Base-by-base conservation (phyloP, 2,797 vertebrate genomes). In the Sternarchorhynchus goeldii region DNA sequence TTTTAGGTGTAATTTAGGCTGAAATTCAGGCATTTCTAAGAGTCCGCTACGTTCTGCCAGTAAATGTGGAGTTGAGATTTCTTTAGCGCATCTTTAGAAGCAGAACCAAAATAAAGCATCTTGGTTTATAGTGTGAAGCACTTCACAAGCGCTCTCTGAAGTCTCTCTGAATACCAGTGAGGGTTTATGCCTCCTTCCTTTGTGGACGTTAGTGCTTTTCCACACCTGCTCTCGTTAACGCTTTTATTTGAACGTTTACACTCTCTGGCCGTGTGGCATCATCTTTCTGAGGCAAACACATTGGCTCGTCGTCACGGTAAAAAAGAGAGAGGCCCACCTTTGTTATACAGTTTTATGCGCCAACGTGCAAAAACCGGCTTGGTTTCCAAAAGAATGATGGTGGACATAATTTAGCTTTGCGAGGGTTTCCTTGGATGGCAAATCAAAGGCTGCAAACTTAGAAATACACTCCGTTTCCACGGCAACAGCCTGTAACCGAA, bases 371-470 rank as follows among this genome's bases (percentile, higher is more conserved):
- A 86, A 91, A 89, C 86, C 80, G 75, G 88, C 82, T 85, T 82
- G 84, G 81, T 85, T 76, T 84, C 21, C 6, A 81, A 74, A 84
- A 90, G 87, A 88, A 86, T 68, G 79, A 89, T 87, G 87, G 77
- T 31, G 84, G 73, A 74, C 85, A 89, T 90, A 88, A 87, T 77
- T 90, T 85, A 85, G 84, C 64, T 36, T 84, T 75, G 80, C 80
- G 85, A 84, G 85, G 88, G 81, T 88, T 88, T 85, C 88, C 86
- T 89, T 85, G 68, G 88, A 84, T 83, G 86, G 81, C 73, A 83
- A 90, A 90, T 88, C 81, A 89, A 90, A 89, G 83, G 84, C 88
- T 88, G 86, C 85, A 84, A 85, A 87, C 76, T 71, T 65, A 50
- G 57, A 72, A 82, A 77, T 70, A 75, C 41, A 60, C 70, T 81